Evolutionary conservation across 2,113 vertebrate genomes (phyloP).

Genomic region (Protobothrops flavoviridis): DNA sequence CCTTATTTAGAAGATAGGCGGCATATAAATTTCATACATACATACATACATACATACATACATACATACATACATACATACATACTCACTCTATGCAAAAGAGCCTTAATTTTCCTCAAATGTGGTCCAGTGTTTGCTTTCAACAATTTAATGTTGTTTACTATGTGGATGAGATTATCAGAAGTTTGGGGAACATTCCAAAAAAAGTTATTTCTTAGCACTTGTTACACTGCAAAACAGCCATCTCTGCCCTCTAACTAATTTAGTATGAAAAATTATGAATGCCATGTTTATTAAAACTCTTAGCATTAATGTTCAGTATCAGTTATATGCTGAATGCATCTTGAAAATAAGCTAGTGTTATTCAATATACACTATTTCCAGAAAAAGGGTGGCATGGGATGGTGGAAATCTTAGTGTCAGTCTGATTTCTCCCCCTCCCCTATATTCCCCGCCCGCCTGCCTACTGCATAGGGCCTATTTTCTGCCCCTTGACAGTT

Average conservation of each 20-base stretch:
- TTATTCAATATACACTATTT: conserved; percentile 30
- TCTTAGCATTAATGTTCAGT: background rate
- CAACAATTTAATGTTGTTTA: background rate
- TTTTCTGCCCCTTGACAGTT: conserved; percentile 90
- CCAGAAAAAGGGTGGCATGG: conserved; percentile 39
- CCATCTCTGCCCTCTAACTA: background rate
- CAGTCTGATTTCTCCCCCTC: conserved; percentile 28
- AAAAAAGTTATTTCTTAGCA: background rate
- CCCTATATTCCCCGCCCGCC: conserved; percentile 45
- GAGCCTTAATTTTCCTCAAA: background rate
- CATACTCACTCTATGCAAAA: too few species aligned
- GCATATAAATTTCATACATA: background rate
- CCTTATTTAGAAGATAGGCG: background rate
- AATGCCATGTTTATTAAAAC: background rate
- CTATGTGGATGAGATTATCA: background rate
- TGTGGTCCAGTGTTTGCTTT: background rate
- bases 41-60: too few species aligned
- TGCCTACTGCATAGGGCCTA: conserved; percentile 78
- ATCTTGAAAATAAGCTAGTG: conserved; percentile 8
- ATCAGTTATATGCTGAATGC: background rate
- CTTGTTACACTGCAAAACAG: background rate
- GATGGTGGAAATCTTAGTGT: conserved; percentile 62
- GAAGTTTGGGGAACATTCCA: background rate
- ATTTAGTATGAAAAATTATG: background rate
- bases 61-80: too few species aligned